phyloP scores from a whole-genome alignment of 2,888 invertebrate species.

The Linnaemya tessellans region DNA sequence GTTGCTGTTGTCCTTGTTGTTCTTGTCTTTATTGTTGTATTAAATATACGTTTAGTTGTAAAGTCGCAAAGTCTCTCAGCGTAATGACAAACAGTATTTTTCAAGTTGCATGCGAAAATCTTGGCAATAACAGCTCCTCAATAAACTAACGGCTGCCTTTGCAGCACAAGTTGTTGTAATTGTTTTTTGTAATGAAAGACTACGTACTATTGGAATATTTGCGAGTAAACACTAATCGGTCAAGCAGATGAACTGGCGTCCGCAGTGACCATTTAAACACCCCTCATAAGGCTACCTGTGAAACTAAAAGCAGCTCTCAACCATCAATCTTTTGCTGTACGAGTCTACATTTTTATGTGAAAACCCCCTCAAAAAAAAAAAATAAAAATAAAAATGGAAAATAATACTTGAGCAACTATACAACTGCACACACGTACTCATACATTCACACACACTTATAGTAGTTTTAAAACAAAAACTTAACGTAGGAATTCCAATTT shows the following conservation, averaged over 20 bases:
- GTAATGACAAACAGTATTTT: slow-evolving; percentile 59
- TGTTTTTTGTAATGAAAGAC: neutral
- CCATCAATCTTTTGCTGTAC: slow-evolving; percentile 66
- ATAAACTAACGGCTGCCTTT: slow-evolving; percentile 45
- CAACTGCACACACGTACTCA: neutral
- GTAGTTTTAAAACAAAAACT: slow-evolving; percentile 31
- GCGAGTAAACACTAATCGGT: slow-evolving; percentile 54
- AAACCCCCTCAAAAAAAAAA: slow-evolving; percentile 56
- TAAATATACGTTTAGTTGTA: slow-evolving; percentile 54
- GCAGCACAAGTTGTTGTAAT: slow-evolving; percentile 29
- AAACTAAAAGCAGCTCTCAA: slow-evolving; percentile 67
- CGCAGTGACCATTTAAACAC: slow-evolving; percentile 69
- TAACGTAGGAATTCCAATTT: slow-evolving; percentile 70
- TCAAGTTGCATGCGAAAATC: slow-evolving; percentile 64
- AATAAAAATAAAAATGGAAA: slow-evolving; percentile 40
- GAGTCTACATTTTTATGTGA: slow-evolving; percentile 50
- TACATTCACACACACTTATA: neutral
- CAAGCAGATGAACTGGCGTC: slow-evolving; percentile 71
- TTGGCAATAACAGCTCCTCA: slow-evolving; percentile 34
- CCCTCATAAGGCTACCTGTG: slow-evolving; percentile 71
- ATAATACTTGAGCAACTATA: slow-evolving; percentile 5
- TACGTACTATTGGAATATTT: slow-evolving; percentile 18
- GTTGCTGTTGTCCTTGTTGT: slow-evolving; percentile 16
- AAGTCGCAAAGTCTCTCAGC: slow-evolving; percentile 53
- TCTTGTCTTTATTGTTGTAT: neutral